These are phyloP conservation scores for Drosophila sp. DNA, from an alignment of 1,140 invertebrate species.

Conservation along the genomic window DNA sequence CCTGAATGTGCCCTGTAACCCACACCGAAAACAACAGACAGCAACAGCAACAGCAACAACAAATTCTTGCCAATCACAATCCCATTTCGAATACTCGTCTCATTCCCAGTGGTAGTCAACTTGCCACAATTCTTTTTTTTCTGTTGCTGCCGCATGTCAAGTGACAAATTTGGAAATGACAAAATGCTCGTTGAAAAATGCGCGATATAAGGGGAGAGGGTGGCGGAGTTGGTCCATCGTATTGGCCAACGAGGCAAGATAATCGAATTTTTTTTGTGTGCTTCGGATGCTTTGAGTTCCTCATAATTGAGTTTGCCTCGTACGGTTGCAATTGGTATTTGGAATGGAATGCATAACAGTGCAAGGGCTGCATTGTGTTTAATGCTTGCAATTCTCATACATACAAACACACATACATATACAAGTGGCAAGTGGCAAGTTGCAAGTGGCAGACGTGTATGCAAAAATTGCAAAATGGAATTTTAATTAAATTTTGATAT, in stretches of 20 bases:
- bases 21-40: conserved; percentile 30
- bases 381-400: conserved; percentile 40
- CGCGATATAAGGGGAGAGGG: neutral
- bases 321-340: conserved; percentile 50
- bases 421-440: neutral
- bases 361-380: conserved; percentile 20
- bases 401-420: conserved; percentile 2
- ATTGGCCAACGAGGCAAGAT: conserved; percentile 47
- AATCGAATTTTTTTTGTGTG: conserved; percentile 68
- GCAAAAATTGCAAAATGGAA: conserved; percentile 78
- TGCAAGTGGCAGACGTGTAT: conserved; percentile 4
- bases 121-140: conserved; percentile 26
- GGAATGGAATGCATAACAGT: conserved; percentile 54
- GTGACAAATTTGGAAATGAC: conserved; percentile 81
- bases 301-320: conserved; percentile 76
- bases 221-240: conserved; percentile 4
- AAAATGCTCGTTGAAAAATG: conserved; percentile 74
- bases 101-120: conserved; percentile 8
- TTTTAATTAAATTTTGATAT: conserved; percentile 83
- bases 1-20: conserved; percentile 43
- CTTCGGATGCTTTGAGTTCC: conserved; percentile 42
- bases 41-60: conserved; percentile 2
- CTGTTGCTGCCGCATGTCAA: conserved; percentile 63
- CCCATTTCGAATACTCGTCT: conserved; percentile 6
- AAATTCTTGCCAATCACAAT: conserved; percentile 14